A percentile compares a stretch with the other conserved stretches of the same genome.
Evolutionary conservation across 64 coral and sea anemone species (phyloP).

Genomic region (Cladopsammia gracilis): DNA sequence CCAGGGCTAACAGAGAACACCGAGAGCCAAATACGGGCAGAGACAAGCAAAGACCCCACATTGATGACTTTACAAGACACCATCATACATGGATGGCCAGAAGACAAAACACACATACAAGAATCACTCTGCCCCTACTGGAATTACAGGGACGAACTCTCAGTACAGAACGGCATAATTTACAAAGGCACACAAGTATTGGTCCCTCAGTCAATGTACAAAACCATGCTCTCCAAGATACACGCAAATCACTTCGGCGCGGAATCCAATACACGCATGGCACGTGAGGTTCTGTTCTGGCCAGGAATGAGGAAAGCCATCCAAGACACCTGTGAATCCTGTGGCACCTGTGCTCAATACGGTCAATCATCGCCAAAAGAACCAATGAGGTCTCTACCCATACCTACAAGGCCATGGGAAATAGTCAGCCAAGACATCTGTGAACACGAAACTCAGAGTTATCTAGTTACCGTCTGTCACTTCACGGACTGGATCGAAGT

Average conservation of each 20-base stretch:
- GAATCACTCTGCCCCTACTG: not conserved
- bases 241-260: conserved; percentile 54
- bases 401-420: conserved; percentile 57
- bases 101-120: conserved; percentile 44
- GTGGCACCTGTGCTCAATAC: conserved; percentile 60
- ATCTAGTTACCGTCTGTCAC: conserved; percentile 67
- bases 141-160: conserved; percentile 54
- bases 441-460: conserved; percentile 8
- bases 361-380: conserved; percentile 45
- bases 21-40: conserved; percentile 28
- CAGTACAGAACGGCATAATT: conserved; percentile 73
- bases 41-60: conserved; percentile 62
- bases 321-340: conserved; percentile 30
- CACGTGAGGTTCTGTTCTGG: conserved; percentile 68
- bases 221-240: not conserved
- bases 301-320: conserved; percentile 42
- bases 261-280: conserved; percentile 62
- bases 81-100: conserved; percentile 31
- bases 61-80: conserved; percentile 9
- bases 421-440: conserved; percentile 57
- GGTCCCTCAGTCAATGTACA: conserved; percentile 10
- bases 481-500: conserved; percentile 70
- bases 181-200: not conserved
- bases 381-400: conserved; percentile 63
- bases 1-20: conserved; percentile 46